A percentile compares a stretch with the other conserved stretches of the same genome.
Conservation (phyloP, 2,888 invertebrate species). For the Drosophila emarginata region DNA sequence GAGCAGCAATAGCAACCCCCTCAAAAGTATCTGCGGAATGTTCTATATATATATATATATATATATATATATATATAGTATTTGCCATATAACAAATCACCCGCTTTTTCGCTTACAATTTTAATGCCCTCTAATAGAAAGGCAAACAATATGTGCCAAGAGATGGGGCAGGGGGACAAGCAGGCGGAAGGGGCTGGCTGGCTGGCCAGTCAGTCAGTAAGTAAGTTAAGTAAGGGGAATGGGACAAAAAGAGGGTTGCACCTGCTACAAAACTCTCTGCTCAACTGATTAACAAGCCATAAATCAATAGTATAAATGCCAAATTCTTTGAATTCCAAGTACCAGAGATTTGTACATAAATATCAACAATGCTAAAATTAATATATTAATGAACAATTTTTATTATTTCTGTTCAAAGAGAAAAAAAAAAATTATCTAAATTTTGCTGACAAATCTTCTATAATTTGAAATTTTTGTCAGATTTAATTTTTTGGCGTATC, state of each 20-base stretch:
- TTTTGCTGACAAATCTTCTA: not conserved
- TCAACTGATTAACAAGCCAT: slow-evolving; percentile 37
- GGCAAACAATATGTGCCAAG: slow-evolving; percentile 52
- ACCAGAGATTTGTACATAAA: not conserved
- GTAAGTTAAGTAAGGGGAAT: too few relatives aligned
- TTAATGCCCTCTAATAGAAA: slow-evolving; percentile 64
- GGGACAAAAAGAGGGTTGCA: slow-evolving; percentile 12
- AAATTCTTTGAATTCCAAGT: not conserved
- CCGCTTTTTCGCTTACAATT: slow-evolving; percentile 26
- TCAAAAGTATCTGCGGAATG: slow-evolving; percentile 29
- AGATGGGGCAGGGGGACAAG: not conserved
- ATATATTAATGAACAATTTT: not conserved
- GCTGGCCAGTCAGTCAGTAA: not conserved
- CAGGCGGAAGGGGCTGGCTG: not conserved
- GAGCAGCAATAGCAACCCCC: slow-evolving; percentile 30
- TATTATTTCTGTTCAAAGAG: not conserved
- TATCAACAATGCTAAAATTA: not conserved
- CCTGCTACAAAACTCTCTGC: slow-evolving; percentile 9
- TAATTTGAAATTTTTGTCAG: too few relatives aligned
- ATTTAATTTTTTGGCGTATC: too few relatives aligned
- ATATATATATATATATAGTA: too few relatives aligned
- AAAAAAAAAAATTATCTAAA: too few relatives aligned
- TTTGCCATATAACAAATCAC: slow-evolving; percentile 50
- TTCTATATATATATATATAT: too few relatives aligned
- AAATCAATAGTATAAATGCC: slow-evolving; percentile 29